phyloP scores from a whole-genome alignment of 2,888 invertebrate species.

The Ornithoptera alexandrae region DNA sequence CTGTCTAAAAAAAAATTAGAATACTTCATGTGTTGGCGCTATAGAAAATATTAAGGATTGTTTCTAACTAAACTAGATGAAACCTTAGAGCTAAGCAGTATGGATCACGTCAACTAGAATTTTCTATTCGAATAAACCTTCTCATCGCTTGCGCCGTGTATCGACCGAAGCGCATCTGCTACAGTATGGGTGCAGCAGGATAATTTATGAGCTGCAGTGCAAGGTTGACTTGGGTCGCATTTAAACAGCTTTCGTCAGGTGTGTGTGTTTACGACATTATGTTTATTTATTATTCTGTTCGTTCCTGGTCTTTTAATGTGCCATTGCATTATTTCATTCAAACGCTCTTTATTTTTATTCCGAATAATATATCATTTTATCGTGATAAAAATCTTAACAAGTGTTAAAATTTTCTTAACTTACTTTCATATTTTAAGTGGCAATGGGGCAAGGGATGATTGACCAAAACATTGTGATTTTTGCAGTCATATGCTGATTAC shows the following conservation, averaged over 20 bases:
- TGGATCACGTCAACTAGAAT: neutral
- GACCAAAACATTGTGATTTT: too few species aligned
- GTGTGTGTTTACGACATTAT: constrained; percentile 1
- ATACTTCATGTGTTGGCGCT: too few species aligned
- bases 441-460: too few species aligned
- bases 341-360: too few species aligned
- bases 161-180: constrained; percentile 31
- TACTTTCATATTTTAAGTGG: too few species aligned
- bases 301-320: neutral
- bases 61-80: neutral
- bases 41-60: neutral
- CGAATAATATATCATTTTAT: too few species aligned
- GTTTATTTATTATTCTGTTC: neutral
- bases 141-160: constrained; percentile 1
- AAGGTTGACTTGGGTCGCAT: constrained; percentile 44
- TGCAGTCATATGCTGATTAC: too few species aligned
- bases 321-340: neutral
- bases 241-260: constrained; percentile 23
- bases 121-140: neutral
- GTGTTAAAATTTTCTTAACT: too few species aligned
- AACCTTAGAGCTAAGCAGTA: neutral
- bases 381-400: too few species aligned
- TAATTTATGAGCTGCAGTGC: constrained; percentile 56
- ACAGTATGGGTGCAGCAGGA: constrained; percentile 50
- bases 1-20: too few species aligned